A percentile compares a stretch with the other conserved stretches of the same genome.
phyloP scores from a whole-genome alignment of 53 echinoderm and acorn worm species.

The Arbacia lixula region DNA sequence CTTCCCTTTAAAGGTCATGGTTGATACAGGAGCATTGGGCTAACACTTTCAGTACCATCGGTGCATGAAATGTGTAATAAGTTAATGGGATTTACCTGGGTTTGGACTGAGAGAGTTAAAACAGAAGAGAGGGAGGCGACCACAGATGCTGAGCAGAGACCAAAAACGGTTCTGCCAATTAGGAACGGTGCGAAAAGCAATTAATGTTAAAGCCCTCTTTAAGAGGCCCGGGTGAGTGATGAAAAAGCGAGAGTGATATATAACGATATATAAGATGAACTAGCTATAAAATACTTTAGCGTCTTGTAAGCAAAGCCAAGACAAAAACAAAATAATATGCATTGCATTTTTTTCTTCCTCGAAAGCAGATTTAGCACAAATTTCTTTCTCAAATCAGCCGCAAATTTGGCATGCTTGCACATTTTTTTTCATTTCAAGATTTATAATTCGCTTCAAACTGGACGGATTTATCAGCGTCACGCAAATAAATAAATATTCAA shows the following conservation, averaged over 20 bases:
- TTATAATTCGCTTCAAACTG: constrained; percentile 10
- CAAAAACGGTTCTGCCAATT: constrained; percentile 15
- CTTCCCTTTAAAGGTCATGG: too few relatives aligned
- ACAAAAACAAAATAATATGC: constrained; percentile 27
- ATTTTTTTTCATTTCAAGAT: constrained; percentile 24
- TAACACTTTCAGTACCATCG: too few relatives aligned
- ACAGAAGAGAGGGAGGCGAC: too few relatives aligned
- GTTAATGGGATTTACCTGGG: too few relatives aligned
- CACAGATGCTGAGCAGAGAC: background rate
- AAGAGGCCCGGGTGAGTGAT: too few relatives aligned
- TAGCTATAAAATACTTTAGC: constrained; percentile 17
- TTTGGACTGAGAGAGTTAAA: too few relatives aligned
- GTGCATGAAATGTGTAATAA: too few relatives aligned
- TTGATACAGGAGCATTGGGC: too few relatives aligned
- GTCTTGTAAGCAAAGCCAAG: constrained; percentile 18
- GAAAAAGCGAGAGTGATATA: too few relatives aligned
- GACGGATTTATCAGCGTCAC: constrained; percentile 43
- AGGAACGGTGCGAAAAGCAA: constrained; percentile 23
- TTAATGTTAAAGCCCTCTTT: background rate
- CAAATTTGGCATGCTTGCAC: constrained; percentile 57
- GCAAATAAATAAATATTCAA: constrained; percentile 54
- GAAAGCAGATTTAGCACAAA: constrained; percentile 48
- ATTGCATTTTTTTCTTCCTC: constrained; percentile 30
- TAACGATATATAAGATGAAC: background rate
- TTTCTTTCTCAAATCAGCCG: constrained; percentile 29